These are phyloP conservation scores for Phragmatobia fuliginosa DNA, from an alignment of 2,888 invertebrate species.

Conservation along the genomic window DNA sequence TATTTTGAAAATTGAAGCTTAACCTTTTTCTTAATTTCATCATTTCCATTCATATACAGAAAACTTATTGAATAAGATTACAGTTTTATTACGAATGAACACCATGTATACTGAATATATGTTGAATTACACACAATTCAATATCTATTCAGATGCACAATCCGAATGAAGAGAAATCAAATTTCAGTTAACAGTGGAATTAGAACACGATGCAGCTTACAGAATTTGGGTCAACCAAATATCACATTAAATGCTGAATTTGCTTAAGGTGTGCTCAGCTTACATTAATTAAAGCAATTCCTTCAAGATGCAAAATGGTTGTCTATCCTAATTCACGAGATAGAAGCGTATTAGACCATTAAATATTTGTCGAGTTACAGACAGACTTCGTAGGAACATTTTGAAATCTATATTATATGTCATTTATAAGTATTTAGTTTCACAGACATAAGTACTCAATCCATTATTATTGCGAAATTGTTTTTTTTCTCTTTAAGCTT, in stretches of 20 bases:
- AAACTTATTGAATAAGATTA: conserved; percentile 3
- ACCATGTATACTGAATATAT: too few relatives aligned
- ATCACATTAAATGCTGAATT: conserved; percentile 57
- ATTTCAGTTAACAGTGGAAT: conserved; percentile 66
- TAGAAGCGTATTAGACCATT: not conserved
- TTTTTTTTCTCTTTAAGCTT: too few relatives aligned
- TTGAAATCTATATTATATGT: too few relatives aligned
- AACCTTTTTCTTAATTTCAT: not conserved
- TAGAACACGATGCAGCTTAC: conserved; percentile 78
- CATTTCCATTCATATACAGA: not conserved
- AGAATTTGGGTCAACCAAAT: conserved; percentile 75
- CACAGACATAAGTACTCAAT: too few relatives aligned
- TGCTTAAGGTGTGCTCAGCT: conserved; percentile 47
- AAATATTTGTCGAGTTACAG: not conserved
- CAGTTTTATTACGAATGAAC: not conserved
- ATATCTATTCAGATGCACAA: conserved; percentile 35
- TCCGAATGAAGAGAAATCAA: conserved; percentile 39
- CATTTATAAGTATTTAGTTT: too few relatives aligned
- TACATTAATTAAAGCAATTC: conserved; percentile 31
- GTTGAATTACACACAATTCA: conserved; percentile 13
- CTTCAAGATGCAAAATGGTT: not conserved
- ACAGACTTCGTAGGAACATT: not conserved
- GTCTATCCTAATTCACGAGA: not conserved
- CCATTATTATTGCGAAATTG: too few relatives aligned
- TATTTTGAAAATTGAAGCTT: not conserved